Evolutionary conservation across 2,888 invertebrate genomes (phyloP).

Genomic region (Theristus sp.): DNA sequence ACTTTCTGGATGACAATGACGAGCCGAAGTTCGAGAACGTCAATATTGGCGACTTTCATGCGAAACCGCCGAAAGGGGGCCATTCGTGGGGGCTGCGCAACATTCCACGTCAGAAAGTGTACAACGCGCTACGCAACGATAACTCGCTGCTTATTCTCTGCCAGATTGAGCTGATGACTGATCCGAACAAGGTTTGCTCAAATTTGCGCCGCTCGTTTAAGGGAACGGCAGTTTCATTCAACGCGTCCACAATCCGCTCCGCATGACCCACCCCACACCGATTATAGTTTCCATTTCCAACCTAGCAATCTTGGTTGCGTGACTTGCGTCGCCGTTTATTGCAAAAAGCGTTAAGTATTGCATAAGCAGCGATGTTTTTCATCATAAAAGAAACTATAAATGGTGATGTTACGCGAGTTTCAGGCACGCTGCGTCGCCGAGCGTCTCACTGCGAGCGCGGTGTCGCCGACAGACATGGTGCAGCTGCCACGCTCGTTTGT

Average conservation of each 20-base stretch:
- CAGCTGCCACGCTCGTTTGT: slow-evolving; percentile 1
- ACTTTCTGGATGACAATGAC: slow-evolving; percentile 22
- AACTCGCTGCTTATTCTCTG: slow-evolving; percentile 25
- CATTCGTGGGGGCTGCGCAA: slow-evolving; percentile 29
- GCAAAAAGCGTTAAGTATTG: no score
- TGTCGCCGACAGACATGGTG: background rate
- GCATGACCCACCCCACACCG: no score
- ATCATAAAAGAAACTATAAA: no score
- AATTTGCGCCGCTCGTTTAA: background rate
- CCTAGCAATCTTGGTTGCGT: no score
- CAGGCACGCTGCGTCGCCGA: background rate
- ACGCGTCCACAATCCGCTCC: no score
- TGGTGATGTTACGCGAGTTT: background rate
- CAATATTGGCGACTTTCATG: slow-evolving; percentile 29
- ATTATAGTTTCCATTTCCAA: no score
- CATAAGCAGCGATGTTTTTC: no score
- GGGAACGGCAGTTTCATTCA: no score
- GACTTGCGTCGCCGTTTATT: no score
- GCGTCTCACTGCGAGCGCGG: background rate
- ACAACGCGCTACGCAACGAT: slow-evolving; percentile 20
- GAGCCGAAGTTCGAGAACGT: slow-evolving; percentile 24
- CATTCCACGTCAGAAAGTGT: slow-evolving; percentile 24
- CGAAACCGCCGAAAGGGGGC: slow-evolving; percentile 27
- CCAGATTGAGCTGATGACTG: slow-evolving; percentile 25
- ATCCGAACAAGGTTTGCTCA: slow-evolving; percentile 12